phyloP scores from a whole-genome alignment of 2,888 invertebrate species.

The Dugesia japonica region DNA sequence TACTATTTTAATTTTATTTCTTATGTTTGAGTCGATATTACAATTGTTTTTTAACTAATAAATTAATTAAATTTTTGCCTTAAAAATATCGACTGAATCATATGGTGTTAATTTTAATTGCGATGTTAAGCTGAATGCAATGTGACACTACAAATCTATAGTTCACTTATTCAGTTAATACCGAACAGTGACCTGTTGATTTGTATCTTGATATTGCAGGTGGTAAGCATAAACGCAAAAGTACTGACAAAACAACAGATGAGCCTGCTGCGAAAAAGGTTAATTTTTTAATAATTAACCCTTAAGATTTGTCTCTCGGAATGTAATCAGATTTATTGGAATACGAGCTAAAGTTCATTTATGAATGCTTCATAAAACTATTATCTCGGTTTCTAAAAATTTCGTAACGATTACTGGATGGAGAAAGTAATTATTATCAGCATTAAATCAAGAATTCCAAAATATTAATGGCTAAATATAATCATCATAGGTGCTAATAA shows the following conservation, averaged over 20 bases:
- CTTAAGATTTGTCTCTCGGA: not conserved
- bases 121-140: slow-evolving; percentile 16
- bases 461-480: too few relatives aligned
- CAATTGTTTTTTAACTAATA: too few relatives aligned
- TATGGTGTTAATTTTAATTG: too few relatives aligned
- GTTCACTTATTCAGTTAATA: not conserved
- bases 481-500: too few relatives aligned
- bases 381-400: not conserved
- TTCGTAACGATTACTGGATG: not conserved
- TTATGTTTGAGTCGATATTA: too few relatives aligned
- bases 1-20: too few relatives aligned
- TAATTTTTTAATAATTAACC: not conserved
- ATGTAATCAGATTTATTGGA: not conserved
- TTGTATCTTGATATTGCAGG: slow-evolving; percentile 14
- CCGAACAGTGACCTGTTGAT: slow-evolving; percentile 10
- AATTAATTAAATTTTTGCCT: too few relatives aligned
- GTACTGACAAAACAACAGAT: not conserved
- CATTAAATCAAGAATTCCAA: not conserved
- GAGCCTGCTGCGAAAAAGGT: not conserved
- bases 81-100: too few relatives aligned
- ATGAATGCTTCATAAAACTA: not conserved
- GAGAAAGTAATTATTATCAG: not conserved
- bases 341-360: not conserved
- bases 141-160: slow-evolving; percentile 20
- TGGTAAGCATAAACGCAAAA: slow-evolving; percentile 16